Conservation (phyloP, 2,113 vertebrate species). For the Chlamydotis undulata region DNA sequence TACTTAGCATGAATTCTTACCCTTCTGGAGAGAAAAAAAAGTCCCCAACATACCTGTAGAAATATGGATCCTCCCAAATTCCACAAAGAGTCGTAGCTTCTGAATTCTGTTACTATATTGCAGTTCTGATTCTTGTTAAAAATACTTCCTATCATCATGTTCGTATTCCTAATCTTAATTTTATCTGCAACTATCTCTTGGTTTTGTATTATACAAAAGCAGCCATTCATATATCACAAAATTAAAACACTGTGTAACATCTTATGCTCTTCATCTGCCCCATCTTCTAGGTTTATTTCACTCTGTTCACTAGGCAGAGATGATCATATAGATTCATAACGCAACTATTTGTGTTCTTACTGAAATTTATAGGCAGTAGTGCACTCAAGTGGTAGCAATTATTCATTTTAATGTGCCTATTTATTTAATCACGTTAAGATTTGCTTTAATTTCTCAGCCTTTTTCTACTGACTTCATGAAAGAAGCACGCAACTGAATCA, state of each 20-base stretch:
- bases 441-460: slow-evolving; percentile 35
- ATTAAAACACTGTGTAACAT: neutral
- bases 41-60: neutral
- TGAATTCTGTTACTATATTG: neutral
- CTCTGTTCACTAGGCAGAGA: slow-evolving; percentile 29
- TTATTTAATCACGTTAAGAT: slow-evolving; percentile 46
- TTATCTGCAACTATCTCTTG: neutral
- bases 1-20: neutral
- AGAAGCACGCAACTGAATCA: neutral
- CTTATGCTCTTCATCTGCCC: neutral
- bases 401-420: slow-evolving; percentile 39
- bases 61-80: neutral
- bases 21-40: neutral
- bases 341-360: slow-evolving; percentile 32
- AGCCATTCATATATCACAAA: neutral
- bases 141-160: neutral
- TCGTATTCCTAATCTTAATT: neutral
- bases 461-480: slow-evolving; percentile 16
- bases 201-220: neutral
- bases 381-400: slow-evolving; percentile 14
- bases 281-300: neutral
- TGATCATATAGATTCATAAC: slow-evolving; percentile 10
- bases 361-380: slow-evolving; percentile 27
- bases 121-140: neutral
- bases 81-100: neutral